Percentiles rank a stretch among this genome's conserved stretches.
Evolutionary conservation across 2,113 vertebrate genomes (phyloP).

Genomic region (Emydura subglobosa): DNA sequence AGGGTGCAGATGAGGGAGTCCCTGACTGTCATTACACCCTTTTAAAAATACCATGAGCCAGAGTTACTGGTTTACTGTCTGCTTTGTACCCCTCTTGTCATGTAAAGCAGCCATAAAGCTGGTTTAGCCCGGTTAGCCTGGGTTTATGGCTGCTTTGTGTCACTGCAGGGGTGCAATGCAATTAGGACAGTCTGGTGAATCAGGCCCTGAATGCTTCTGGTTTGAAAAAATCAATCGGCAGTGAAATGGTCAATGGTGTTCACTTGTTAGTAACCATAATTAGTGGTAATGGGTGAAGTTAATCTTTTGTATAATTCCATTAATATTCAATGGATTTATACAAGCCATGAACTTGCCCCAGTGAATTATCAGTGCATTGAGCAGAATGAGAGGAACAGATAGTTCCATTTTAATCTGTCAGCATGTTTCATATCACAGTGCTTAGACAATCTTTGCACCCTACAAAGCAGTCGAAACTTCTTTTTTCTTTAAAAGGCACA

Average conservation of each 20-base stretch:
- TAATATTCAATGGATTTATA: conserved; percentile 1
- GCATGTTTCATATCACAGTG: conserved; percentile 59
- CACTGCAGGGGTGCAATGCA: not conserved
- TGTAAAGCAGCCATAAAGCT: not conserved
- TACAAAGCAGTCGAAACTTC: not conserved
- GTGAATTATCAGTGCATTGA: conserved; percentile 55
- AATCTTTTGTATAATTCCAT: not conserved
- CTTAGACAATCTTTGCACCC: not conserved
- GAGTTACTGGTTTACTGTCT: not conserved
- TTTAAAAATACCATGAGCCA: not conserved
- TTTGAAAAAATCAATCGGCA: not conserved
- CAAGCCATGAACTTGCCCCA: conserved; percentile 38
- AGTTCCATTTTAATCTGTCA: conserved; percentile 66
- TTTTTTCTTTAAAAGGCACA: conserved; percentile 36
- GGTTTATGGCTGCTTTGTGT: not conserved
- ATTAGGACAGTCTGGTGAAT: not conserved
- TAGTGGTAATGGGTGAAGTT: not conserved
- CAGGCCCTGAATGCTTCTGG: not conserved
- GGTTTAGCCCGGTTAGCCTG: not conserved
- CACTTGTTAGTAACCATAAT: not conserved
- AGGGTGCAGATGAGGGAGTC: not conserved
- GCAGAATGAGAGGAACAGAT: conserved; percentile 51
- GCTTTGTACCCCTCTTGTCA: not conserved
- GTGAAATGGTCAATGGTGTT: not conserved
- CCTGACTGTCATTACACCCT: not conserved